Evolutionary conservation across 2,113 vertebrate genomes (phyloP).

Genomic region (Chunga burmeisteri): DNA sequence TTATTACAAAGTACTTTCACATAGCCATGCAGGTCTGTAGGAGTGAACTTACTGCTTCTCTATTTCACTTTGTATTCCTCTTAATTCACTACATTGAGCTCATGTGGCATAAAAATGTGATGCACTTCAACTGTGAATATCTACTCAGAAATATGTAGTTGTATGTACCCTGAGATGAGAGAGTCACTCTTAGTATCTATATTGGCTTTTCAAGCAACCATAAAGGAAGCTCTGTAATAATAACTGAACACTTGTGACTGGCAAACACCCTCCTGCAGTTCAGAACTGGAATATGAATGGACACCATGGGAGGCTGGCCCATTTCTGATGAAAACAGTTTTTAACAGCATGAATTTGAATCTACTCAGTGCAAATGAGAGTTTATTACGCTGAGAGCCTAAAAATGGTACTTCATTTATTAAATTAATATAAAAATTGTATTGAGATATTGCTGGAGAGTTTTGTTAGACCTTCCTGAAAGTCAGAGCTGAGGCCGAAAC

Average conservation of each 20-base stretch:
- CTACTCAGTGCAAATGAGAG: slow-evolving; percentile 66
- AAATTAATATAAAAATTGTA: slow-evolving; percentile 66
- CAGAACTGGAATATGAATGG: slow-evolving; percentile 53
- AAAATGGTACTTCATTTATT: slow-evolving; percentile 73
- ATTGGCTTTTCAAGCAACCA: slow-evolving; percentile 40
- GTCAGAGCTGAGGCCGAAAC: not conserved
- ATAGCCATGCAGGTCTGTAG: not conserved
- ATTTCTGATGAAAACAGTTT: slow-evolving; percentile 69
- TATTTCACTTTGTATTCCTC: slow-evolving; percentile 1
- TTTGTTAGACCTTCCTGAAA: slow-evolving; percentile 21
- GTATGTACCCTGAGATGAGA: slow-evolving; percentile 49
- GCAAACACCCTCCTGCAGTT: slow-evolving; percentile 57
- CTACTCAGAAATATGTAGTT: not conserved
- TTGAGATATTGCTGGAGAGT: slow-evolving; percentile 30
- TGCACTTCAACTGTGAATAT: slow-evolving; percentile 19
- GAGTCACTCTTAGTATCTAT: not conserved
- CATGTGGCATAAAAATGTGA: slow-evolving; percentile 11
- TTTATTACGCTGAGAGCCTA: slow-evolving; percentile 69
- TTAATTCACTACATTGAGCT: slow-evolving; percentile 49
- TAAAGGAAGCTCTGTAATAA: slow-evolving; percentile 59
- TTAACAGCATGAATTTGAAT: slow-evolving; percentile 75
- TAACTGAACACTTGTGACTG: slow-evolving; percentile 45
- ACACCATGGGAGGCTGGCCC: slow-evolving; percentile 56
- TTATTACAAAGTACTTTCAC: not conserved
- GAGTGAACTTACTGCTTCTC: not conserved